Percentiles rank a stretch among this genome's conserved stretches.
Evolutionary conservation across 2,797 vertebrate species (phyloP).

Genomic region (Brotula barbata): DNA sequence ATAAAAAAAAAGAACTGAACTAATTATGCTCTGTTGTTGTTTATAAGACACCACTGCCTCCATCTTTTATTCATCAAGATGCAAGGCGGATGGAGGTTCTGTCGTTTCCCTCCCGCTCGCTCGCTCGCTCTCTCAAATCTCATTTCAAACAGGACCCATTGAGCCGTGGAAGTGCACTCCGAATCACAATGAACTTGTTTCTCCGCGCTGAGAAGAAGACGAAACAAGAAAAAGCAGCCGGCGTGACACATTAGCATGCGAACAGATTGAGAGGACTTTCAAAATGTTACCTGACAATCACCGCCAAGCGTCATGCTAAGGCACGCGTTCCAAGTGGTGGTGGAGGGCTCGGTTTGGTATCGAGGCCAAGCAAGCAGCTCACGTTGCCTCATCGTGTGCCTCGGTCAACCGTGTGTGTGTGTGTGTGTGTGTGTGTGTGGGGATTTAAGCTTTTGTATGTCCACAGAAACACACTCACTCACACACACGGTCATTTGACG

Average conservation of each 20-base stretch:
- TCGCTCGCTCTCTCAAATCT: constrained; percentile 72
- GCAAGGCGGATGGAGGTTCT: constrained; percentile 63
- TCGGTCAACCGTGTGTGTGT: constrained; percentile 8
- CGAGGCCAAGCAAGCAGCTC: constrained; percentile 23
- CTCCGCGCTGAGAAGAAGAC: constrained; percentile 41
- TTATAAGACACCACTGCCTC: constrained; percentile 60
- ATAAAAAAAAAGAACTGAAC: constrained; percentile 73
- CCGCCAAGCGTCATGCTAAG: constrained; percentile 15
- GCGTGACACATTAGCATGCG: constrained; percentile 49
- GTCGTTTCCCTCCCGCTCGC: constrained; percentile 61
- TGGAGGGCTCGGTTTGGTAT: constrained; percentile 55
- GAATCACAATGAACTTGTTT: constrained; percentile 79
- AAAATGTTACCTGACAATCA: constrained; percentile 78
- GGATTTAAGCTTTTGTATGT: constrained; percentile 20
- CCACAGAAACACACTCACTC: constrained; percentile 9
- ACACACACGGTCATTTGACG: constrained; percentile 17
- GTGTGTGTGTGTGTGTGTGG: constrained; percentile 7
- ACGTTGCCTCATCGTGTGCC: constrained; percentile 13
- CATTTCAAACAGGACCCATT: constrained; percentile 75
- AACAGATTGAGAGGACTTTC: constrained; percentile 37
- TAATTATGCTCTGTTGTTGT: constrained; percentile 77
- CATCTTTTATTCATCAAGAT: constrained; percentile 81
- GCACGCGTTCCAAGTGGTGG: constrained; percentile 43
- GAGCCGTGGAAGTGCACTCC: constrained; percentile 66
- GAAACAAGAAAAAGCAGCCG: constrained; percentile 17